Percentiles rank a stretch among this genome's conserved stretches.
Conservation (phyloP, 2,888 invertebrate species). For the Archips crataeganus region DNA sequence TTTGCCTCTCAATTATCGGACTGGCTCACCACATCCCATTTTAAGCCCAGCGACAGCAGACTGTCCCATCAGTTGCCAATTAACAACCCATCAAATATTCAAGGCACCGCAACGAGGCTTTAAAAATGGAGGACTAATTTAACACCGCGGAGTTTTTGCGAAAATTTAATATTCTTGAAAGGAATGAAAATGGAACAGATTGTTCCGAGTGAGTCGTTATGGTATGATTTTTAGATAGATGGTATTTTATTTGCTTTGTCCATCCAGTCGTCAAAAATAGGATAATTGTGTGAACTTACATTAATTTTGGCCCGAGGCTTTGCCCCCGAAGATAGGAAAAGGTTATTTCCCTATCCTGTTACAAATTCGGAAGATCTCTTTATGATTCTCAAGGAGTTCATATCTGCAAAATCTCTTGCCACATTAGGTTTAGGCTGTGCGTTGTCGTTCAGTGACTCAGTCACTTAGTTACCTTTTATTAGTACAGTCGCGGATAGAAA, state of each 20-base stretch:
- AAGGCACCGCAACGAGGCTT: constrained; percentile 29
- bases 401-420: no score
- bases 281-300: no score
- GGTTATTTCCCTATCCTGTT: no score
- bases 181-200: constrained; percentile 1
- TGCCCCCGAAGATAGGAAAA: no score
- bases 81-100: constrained; percentile 36
- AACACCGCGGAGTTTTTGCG: constrained; percentile 17
- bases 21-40: constrained; percentile 18
- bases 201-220: not conserved
- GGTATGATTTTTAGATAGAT: not conserved
- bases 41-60: constrained; percentile 27
- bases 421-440: no score
- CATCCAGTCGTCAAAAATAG: not conserved
- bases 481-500: no score
- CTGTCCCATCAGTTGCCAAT: constrained; percentile 38
- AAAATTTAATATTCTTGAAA: constrained; percentile 22
- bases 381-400: no score
- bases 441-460: no score
- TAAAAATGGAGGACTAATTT: constrained; percentile 26
- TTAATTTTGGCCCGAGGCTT: no score
- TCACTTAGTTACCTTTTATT: no score
- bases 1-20: constrained; percentile 18
- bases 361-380: no score
- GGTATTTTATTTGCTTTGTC: not conserved